Conservation (phyloP, 2,888 invertebrate species). For the Perithous albicinctus region DNA sequence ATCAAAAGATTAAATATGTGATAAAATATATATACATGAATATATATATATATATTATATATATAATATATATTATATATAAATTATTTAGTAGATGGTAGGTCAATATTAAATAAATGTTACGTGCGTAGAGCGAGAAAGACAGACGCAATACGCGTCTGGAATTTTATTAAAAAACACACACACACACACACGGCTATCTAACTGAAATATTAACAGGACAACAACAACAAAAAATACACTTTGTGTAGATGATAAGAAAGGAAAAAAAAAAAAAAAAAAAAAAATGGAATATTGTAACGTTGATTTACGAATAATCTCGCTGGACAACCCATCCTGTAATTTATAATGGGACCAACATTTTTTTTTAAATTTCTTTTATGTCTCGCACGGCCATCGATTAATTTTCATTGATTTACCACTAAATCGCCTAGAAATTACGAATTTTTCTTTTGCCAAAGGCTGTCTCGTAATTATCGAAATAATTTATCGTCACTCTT, state of each 20-base stretch:
- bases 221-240: slow-evolving; percentile 43
- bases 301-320: slow-evolving; percentile 73
- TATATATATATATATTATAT: slow-evolving; percentile 66
- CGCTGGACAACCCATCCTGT: slow-evolving; percentile 76
- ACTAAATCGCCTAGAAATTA: slow-evolving; percentile 4
- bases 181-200: slow-evolving; percentile 61
- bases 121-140: slow-evolving; percentile 70
- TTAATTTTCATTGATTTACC: slow-evolving; percentile 40
- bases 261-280: slow-evolving; percentile 58
- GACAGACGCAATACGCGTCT: slow-evolving; percentile 42
- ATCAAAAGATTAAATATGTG: slow-evolving; percentile 80
- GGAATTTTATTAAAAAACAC: slow-evolving; percentile 61
- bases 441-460: background rate
- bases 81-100: slow-evolving; percentile 79
- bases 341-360: slow-evolving; percentile 82
- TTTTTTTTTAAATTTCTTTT: slow-evolving; percentile 71
- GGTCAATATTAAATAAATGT: slow-evolving; percentile 72
- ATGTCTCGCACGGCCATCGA: slow-evolving; percentile 55
- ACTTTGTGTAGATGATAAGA: slow-evolving; percentile 64
- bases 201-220: slow-evolving; percentile 43
- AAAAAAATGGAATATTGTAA: slow-evolving; percentile 59
- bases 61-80: slow-evolving; percentile 68
- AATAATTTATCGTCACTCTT: slow-evolving; percentile 8
- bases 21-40: slow-evolving; percentile 73
- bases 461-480: slow-evolving; percentile 12